Evolutionary conservation across 2,797 vertebrate species (phyloP), one percentile per base, ranked within the genome.

Genomic region (Jordanella pulchra): DNA sequence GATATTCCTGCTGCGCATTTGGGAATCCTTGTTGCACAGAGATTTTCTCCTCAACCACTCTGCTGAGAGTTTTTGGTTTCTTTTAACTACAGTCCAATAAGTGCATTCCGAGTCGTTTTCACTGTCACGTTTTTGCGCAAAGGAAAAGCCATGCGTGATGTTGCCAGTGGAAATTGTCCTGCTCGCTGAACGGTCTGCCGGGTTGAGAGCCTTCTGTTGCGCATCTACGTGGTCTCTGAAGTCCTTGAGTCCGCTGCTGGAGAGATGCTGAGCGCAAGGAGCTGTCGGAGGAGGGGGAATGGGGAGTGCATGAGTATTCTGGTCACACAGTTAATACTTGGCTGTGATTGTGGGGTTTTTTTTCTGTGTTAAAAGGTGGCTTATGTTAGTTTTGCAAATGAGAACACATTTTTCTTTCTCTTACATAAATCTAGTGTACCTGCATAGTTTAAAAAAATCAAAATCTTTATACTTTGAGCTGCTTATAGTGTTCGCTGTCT

Each of bases 121-220:
- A 15, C 3, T 23, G 77, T 65, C 60, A 78, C 81, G 75, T 77
- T 75, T 76, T 64, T 69, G 78, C 74, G 76, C 78, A 83, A 71
- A 83, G 69, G 73, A 68, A 74, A 53, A 84, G 82, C 84, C 85
- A 77, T 82, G 89, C 85, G 86, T 76, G 78, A 76, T 42, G 58
- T 63, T 66, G 81, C 3, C 71, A 65, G 80, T n/a, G 68, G 63
- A 91, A 92, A 84, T 89, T 91, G 77, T 64, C 73, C 80, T 66
- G 82, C 32, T 82, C 80, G 80, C 81, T 28, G 67, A 45, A 27
- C 1, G 51, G 72, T 82, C 77, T 76, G 17, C 79, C 76, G 21
- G 25, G 1, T 11, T 2, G 75, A 32, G 69, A n/a, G 53, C 64
- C 73, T 68, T 81, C 78, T 83, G 81, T 73, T 84, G 78, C 82